A percentile compares a stretch with the other conserved stretches of the same genome.
Conservation (phyloP, 2,113 vertebrate species). For the Taurulus bubalis region DNA sequence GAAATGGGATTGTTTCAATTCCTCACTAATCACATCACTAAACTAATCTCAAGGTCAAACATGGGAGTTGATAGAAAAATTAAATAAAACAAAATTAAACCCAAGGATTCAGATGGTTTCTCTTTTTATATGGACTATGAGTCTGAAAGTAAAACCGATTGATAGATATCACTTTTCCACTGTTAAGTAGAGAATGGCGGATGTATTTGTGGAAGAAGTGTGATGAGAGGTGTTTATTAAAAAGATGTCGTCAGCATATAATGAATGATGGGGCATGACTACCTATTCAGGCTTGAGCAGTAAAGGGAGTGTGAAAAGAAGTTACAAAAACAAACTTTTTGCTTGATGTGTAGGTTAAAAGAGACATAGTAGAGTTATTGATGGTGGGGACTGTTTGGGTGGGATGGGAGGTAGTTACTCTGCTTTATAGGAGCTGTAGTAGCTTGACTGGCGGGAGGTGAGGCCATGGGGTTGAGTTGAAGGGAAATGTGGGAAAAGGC, state of each 20-base stretch:
- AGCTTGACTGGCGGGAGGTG: conserved; percentile 20
- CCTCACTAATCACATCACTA: neutral
- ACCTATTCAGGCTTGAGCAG: conserved; percentile 32
- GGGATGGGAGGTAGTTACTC: conserved; percentile 1
- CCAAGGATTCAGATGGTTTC: neutral
- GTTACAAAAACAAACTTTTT: conserved; percentile 10
- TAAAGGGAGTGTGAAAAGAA: conserved; percentile 28
- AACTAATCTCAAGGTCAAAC: neutral
- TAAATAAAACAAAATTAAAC: neutral
- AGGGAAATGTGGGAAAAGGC: conserved; percentile 40
- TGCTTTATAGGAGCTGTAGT: conserved; percentile 32
- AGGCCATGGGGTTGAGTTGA: conserved; percentile 30
- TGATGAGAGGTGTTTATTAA: conserved; percentile 31
- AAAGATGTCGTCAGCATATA: conserved; percentile 25
- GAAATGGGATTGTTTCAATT: neutral
- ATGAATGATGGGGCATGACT: conserved; percentile 29
- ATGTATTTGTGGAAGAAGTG: neutral
- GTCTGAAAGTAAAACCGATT: conserved; percentile 5
- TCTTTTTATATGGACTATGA: neutral
- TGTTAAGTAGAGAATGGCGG: neutral
- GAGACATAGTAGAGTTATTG: conserved; percentile 4
- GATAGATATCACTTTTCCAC: conserved; percentile 4
- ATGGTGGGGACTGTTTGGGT: conserved; percentile 35
- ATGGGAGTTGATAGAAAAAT: neutral
- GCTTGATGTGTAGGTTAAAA: conserved; percentile 1